phyloP scores from a whole-genome alignment of 2,797 vertebrate species.

The Tapirus indicus region DNA sequence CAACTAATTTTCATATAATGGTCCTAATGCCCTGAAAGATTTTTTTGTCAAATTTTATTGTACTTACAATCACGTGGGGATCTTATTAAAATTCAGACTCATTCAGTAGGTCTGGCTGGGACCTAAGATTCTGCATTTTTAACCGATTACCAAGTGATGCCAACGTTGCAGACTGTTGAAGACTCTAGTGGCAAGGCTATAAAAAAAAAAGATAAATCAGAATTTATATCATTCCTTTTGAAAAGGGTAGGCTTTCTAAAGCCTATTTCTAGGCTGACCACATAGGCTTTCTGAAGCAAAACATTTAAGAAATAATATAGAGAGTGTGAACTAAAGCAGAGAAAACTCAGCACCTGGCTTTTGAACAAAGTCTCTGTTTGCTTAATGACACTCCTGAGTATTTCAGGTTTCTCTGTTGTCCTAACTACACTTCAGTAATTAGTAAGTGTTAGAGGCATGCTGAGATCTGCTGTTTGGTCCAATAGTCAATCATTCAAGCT shows the following conservation, averaged over 20 bases:
- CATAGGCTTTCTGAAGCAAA: background rate
- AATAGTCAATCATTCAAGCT: background rate
- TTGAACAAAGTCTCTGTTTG: background rate
- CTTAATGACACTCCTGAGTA: background rate
- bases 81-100: background rate
- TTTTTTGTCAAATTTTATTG: background rate
- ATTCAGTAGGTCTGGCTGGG: background rate
- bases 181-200: background rate
- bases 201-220: background rate
- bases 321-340: background rate
- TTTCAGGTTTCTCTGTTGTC: background rate
- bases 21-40: background rate
- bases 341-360: background rate
- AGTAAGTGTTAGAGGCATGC: background rate
- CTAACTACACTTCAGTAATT: background rate
- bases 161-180: fast-evolving
- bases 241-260: background rate
- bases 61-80: background rate
- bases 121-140: background rate
- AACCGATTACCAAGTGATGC: background rate
- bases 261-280: background rate
- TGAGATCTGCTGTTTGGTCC: background rate
- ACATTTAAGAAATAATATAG: background rate
- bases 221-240: background rate
- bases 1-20: background rate